phyloP scores from a whole-genome alignment of 2,888 invertebrate species.

The Eilema depressum region DNA sequence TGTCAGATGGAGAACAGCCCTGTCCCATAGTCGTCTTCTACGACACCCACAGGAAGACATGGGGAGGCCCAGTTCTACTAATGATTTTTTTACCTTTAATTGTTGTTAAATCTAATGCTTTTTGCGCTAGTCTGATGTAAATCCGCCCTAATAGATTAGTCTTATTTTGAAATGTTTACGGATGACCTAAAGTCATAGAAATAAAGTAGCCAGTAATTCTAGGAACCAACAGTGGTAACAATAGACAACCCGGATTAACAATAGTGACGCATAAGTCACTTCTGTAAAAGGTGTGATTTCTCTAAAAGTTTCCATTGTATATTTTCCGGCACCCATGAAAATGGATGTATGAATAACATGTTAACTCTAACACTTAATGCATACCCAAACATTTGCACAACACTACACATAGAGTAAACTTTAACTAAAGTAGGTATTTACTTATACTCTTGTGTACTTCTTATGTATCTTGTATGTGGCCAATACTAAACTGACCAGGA shows the following conservation, averaged over 20 bases:
- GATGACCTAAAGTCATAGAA: neutral
- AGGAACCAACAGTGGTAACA: neutral
- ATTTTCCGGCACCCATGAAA: conserved; percentile 8
- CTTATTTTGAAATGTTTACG: neutral
- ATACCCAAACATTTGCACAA: conserved; percentile 39
- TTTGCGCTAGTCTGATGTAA: too few species aligned
- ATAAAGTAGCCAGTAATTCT: neutral
- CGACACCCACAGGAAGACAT: too few species aligned
- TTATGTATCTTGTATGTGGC: conserved; percentile 7
- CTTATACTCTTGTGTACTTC: conserved; percentile 7
- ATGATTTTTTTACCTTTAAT: too few species aligned
- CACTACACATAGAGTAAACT: conserved; percentile 37
- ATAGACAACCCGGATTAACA: neutral
- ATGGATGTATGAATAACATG: conserved; percentile 16
- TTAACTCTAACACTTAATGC: conserved; percentile 25
- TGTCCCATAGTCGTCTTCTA: too few species aligned
- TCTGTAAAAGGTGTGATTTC: neutral
- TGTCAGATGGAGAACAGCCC: too few species aligned
- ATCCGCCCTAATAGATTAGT: too few species aligned
- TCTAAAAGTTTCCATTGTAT: conserved; percentile 1
- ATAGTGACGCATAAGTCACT: neutral
- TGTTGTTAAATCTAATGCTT: too few species aligned
- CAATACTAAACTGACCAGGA: neutral
- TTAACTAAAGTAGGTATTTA: conserved; percentile 27
- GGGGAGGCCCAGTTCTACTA: too few species aligned